Evolutionary conservation across 2,797 vertebrate genomes (phyloP), one percentile per base, ranked within the genome.

Genomic region (Melanogrammus aeglefinus): DNA sequence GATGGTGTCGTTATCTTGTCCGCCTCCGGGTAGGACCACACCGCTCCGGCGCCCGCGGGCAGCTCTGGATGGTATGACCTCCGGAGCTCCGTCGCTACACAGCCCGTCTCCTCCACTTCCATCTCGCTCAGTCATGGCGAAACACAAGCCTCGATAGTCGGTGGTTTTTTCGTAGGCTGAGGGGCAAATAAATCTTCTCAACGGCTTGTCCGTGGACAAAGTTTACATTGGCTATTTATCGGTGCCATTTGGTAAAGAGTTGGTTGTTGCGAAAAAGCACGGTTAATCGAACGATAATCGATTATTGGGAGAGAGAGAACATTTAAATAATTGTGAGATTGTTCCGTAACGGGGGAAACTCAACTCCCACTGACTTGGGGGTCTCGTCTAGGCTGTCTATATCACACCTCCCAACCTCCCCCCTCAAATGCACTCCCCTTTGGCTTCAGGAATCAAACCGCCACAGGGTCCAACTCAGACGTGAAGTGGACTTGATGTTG

Each of bases 11-110:
- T 89, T 0, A 84, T 94, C 93, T 86, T 91, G 41, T 87, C 88
- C 80, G 29, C 77, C 87, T 1, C 84, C 85, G 77, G 92, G 88
- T 21, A 94, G 85, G 77, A 88, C 74, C 80, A 95, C 92, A 1
- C 95, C 94, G 81, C 94, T 94, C 16, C 94, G 89, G 82, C 94
- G 89, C 73, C 93, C 93, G 24, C 94, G 92, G 84, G 91, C 78
- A 81, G 80, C 85, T 76, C 93, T 89, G 2, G 91, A 83, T 27
- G 93, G 91, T 75, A 92, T 85, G 83, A 74, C 89, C 76, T 95
- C 94, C 74, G 90, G 88, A 73, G 88, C 88, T 82, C 86, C 94
- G 76, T 94, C 94, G 82, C 88, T 82, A 83, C 86, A 90, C 79
- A 89, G 80, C 39, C 84, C 90, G 81, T 94, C 41, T 44, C 47